Base-by-base conservation (phyloP, 2,888 invertebrate species). In the Priocnemis perturbator region DNA sequence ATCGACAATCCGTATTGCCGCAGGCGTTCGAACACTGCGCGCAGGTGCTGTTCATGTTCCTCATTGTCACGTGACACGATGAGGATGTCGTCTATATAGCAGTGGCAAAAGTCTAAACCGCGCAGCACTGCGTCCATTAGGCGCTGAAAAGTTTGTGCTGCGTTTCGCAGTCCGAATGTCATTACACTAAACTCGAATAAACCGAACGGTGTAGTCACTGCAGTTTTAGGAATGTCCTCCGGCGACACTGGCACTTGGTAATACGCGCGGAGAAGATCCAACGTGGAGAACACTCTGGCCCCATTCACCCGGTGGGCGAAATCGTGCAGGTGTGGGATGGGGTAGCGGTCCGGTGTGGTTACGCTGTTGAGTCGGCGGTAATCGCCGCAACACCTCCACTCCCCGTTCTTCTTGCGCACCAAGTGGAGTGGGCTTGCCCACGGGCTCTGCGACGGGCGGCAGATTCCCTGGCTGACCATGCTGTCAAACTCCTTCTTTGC, bases 361-460 rank as follows among this genome's bases (percentile, higher is more conserved):
- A 47, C 23, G 3, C 57, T 37, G 57, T 69, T 73, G 2, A 73
- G 60, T 0, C 50, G 48, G 0, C 63, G 58, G 9, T 73, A 73
- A 19, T 73, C 73, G 3, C 65, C 70, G 5, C 70, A 73, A 0
- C 63, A 56, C 11, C 73, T 37, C 64, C 64, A 64, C 0, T n/a
- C 20, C 0, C 73, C 69, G 26, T 69, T 56, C 17, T 69, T 56
- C 30, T 69, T 69, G 0, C 11, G 37, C 14, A 57, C 52, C 48
- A 73, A 37, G 3, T 69, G 73, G 0, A 73, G 19, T 2, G 69
- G 59, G 14, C 66, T 66, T 0, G 87, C 74, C 86, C 86, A 89
- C 17, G 80, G 73, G 48, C 84, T 83, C 9, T 71, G 68, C 0
- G 83, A 83, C 17, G 66, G 72, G 11, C 80, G 71, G 26, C 77